Percentiles rank a stretch among this genome's conserved stretches.
Conservation (phyloP, 1,140 invertebrate species). For the Cyphomyrmex costatus region DNA sequence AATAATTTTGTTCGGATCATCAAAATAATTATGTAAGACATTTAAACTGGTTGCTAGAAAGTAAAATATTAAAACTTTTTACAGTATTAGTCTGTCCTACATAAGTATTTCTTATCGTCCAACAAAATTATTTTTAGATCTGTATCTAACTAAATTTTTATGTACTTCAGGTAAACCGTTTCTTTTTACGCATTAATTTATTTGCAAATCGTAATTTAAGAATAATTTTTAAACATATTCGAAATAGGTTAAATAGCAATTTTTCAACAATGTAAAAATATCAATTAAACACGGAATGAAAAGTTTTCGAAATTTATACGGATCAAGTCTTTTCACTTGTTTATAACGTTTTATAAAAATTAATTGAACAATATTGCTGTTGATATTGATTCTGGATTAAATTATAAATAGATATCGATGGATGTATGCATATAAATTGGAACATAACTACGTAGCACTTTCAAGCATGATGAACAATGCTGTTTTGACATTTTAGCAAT, state of each 20-base stretch:
- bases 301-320: not conserved
- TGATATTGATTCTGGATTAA: not conserved
- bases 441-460: too few species aligned
- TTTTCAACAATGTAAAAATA: not conserved
- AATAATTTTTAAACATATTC: not conserved
- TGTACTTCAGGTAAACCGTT: not conserved
- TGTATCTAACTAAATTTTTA: too few species aligned
- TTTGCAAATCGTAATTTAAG: conserved; percentile 5
- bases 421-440: not conserved
- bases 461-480: too few species aligned
- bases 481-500: too few species aligned
- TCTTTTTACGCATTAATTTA: not conserved
- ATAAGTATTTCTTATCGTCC: too few species aligned
- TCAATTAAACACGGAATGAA: not conserved
- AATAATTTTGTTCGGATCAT: too few species aligned
- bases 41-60: too few species aligned
- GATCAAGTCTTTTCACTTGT: not conserved
- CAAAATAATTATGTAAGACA: too few species aligned
- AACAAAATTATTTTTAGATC: too few species aligned
- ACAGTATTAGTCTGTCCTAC: too few species aligned
- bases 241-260: not conserved
- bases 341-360: not conserved
- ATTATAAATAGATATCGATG: not conserved
- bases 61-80: too few species aligned
- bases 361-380: not conserved